A percentile compares a stretch with the other conserved stretches of the same genome.
Conservation (phyloP, 1,140 invertebrate species). For the Philotrypesis tridentata region DNA sequence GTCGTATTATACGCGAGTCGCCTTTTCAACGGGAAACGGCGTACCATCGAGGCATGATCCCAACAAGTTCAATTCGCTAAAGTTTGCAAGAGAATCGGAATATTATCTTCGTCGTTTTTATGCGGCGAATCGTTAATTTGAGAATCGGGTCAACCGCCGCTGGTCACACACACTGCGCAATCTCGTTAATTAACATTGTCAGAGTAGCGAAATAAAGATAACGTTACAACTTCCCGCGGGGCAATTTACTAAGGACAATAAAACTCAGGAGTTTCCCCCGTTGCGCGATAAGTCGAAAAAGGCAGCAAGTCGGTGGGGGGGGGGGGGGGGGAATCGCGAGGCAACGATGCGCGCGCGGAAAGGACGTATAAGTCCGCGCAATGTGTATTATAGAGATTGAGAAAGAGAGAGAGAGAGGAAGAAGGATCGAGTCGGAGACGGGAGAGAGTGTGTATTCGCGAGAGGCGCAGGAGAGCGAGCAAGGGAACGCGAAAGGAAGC, state of each 20-base stretch:
- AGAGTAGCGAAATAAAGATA: no score
- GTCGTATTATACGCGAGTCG: no score
- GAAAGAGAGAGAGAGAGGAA: no score
- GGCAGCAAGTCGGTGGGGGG: background rate
- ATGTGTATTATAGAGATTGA: no score
- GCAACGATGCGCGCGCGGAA: background rate
- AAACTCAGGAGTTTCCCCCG: no score
- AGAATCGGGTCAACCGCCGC: background rate
- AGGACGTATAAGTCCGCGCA: background rate
- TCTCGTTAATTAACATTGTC: conserved; percentile 4
- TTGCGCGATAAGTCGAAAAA: no score
- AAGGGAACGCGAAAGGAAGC: background rate
- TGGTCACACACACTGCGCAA: background rate
- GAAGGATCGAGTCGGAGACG: background rate
- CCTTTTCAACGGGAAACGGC: background rate
- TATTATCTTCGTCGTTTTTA: background rate
- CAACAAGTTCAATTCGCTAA: background rate
- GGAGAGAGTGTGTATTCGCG: background rate
- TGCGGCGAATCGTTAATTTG: background rate
- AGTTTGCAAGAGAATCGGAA: no score
- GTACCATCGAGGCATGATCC: no score
- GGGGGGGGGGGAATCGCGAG: background rate
- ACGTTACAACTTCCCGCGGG: no score
- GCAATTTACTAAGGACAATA: background rate
- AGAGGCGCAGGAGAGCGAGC: background rate